Evolutionary conservation across 2,797 vertebrate genomes (phyloP).

Genomic region (Linurgus olivaceus): DNA sequence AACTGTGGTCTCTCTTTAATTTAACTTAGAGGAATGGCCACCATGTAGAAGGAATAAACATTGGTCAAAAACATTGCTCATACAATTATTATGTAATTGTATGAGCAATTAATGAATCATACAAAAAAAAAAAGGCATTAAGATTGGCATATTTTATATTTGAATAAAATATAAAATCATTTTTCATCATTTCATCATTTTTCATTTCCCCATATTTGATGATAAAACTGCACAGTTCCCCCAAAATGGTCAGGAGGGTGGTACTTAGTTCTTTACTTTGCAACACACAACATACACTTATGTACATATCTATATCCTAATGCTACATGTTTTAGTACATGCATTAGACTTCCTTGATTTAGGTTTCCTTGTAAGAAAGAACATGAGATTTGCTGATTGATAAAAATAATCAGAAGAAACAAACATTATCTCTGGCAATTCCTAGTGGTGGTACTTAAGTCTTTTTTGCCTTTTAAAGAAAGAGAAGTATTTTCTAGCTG

Average conservation of each 20-base stretch:
- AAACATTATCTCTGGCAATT: background rate
- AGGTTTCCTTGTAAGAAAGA: background rate
- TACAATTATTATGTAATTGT: background rate
- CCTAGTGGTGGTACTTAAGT: background rate
- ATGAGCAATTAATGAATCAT: background rate
- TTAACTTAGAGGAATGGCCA: background rate
- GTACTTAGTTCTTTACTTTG: background rate
- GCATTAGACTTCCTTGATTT: background rate
- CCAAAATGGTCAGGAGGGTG: background rate
- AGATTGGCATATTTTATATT: background rate
- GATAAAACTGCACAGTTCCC: background rate
- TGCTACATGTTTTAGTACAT: background rate
- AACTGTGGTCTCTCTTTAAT: background rate
- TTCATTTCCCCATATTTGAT: background rate
- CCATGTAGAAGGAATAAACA: background rate
- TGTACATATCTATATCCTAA: background rate
- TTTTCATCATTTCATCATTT: too few relatives aligned
- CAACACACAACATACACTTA: background rate
- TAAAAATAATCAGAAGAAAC: background rate
- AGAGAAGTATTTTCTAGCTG: background rate
- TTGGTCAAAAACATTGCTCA: rapidly evolving
- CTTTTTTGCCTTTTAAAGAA: background rate
- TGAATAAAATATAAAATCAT: background rate
- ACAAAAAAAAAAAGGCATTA: background rate
- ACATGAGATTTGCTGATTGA: background rate